phyloP scores from a whole-genome alignment of 2,888 invertebrate genomes.

The Eupithecia centaureata region DNA sequence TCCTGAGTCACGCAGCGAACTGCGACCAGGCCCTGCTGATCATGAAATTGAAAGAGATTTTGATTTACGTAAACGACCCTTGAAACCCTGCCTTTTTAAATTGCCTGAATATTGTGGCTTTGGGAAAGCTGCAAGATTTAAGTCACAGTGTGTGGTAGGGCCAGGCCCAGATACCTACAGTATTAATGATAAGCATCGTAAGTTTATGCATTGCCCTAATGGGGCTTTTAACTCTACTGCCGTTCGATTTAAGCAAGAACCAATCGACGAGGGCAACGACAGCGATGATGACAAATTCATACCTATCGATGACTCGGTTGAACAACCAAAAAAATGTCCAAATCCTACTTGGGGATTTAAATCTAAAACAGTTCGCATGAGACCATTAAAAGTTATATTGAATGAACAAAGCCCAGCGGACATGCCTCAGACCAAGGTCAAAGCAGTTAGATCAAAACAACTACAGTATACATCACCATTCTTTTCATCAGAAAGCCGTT shows the following conservation, averaged over 20 bases:
- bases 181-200: constrained; percentile 46
- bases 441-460: constrained; percentile 41
- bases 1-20: constrained; percentile 38
- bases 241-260: constrained; percentile 58
- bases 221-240: constrained; percentile 64
- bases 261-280: constrained; percentile 45
- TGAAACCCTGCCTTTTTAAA: constrained; percentile 52
- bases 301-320: constrained; percentile 22
- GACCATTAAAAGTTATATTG: constrained; percentile 52
- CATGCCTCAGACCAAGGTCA: constrained; percentile 42
- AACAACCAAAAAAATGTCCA: constrained; percentile 41
- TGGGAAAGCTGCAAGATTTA: constrained; percentile 67
- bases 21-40: constrained; percentile 64
- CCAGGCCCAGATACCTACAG: constrained; percentile 68
- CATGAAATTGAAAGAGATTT: constrained; percentile 65
- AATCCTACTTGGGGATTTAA: constrained; percentile 65
- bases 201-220: constrained; percentile 52
- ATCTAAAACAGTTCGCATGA: constrained; percentile 66
- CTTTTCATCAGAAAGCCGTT: constrained; percentile 64
- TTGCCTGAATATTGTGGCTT: constrained; percentile 63
- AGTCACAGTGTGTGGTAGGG: constrained; percentile 52
- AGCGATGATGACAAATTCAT: constrained; percentile 25
- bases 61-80: constrained; percentile 52
- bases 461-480: constrained; percentile 65
- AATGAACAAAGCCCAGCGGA: constrained; percentile 64